Evolutionary conservation across 2,888 invertebrate genomes (phyloP), one percentile per base, ranked within the genome.

Genomic region (Eupithecia exiguata): DNA sequence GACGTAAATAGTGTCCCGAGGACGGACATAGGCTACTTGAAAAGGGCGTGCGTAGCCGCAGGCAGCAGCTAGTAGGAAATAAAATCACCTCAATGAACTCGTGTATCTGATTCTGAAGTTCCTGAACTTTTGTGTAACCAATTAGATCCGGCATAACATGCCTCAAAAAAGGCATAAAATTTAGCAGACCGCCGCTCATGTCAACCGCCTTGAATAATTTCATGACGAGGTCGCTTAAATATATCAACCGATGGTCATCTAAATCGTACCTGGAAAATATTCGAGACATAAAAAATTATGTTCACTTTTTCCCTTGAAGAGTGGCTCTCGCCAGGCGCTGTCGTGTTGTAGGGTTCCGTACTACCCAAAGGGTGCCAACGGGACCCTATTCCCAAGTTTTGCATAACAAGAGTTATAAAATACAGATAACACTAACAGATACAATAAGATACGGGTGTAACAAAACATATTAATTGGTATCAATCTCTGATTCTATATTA

Each of bases 171-270:
- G 97, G 97, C 91, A 97, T 89, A 83, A 96, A 96, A 78, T 96
- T 97, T 65, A 97, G 83, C 7, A 97, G 81, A 0, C 97, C 97
- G 0, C 97, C 97, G 62, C 96, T 95, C 91, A 96, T 96, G 83
- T 97, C 97, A 12, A 95, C 93, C 1, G 94, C 87, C 81, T 95
- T 95, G 84, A 97, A 97, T 14, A 95, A 93, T 66, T 95, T 95
- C 78, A 96, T 95, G 61, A 96, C 95, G 4, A 95, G 87, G 49
- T 93, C 83, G 71, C 96, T 91, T 9, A 97, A 89, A 53, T 92
- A 86, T 46, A 88, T 90, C 16, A 97, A 84, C 38, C 94, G 94
- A 30, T 88, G 84, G 81, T 97, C 96, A 46, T 95, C 92, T 68
- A 96, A 92, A 58, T 95, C 90, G 84, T 96, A 96, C 82, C 95